Evolutionary conservation across 2,888 invertebrate species (phyloP), one percentile per base, ranked within the genome.

Genomic region (Melipona bicolor): DNA sequence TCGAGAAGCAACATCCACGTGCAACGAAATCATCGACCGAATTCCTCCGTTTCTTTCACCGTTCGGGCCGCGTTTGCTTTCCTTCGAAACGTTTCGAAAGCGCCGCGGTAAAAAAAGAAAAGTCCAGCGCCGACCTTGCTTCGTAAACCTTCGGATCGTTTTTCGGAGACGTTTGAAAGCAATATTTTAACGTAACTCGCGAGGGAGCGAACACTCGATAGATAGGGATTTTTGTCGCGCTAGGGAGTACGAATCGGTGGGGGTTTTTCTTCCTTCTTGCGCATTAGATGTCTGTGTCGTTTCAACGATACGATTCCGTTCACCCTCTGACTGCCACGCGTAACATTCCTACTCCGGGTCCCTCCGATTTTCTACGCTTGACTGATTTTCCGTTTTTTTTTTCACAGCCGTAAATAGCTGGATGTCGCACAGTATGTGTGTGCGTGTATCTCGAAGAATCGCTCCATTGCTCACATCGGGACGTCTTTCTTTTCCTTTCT

Each of bases 151-250:
- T 43, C 3, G 32, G 4, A 32, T 32, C 32, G 32, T 4, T 32
- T 32, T 32, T 4, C 4, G 32, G 52, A 77, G 49, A 56, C 56
- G 36, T 67, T 75, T 54, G 68, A 83, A 72, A 83, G 82, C 82
- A 83, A 83, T 83, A 83, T 81, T 81, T 56, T 61, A 4, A 24
- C n/a, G 70, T 54, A 56, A 72, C 43, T 56, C 43, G 62, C 27
- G 24, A 52, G 54, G n/a, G n/a, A 49, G 27, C 27, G n/a, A 17
- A 61, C 2, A 43, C 43, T 43, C 24, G 9, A 17, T 61, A 61
- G 61, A 9, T 27, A 56, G 56, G n/a, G 9, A 61, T 52, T 52
- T 52, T 61, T 32, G 3, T 24, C 24, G n/a, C 64, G 24, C 17
- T 36, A 43, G 74, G 54, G 17, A 43, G 56, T 32, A 67, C 24